phyloP scores from a whole-genome alignment of 2,113 vertebrate genomes.

The Dissostichus mawsoni region DNA sequence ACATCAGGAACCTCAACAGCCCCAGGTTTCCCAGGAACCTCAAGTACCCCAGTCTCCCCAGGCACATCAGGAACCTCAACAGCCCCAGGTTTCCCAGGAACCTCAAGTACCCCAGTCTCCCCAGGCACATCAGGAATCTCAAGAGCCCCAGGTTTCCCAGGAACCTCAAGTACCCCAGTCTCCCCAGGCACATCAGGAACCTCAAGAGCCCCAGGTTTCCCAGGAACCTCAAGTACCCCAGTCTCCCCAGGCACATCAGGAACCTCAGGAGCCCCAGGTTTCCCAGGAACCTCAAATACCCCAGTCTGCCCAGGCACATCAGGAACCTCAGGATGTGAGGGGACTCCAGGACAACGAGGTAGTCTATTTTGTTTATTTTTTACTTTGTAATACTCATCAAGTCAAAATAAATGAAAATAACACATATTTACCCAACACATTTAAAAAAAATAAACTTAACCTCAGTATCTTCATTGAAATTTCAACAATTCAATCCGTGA shows the following conservation, averaged over 20 bases:
- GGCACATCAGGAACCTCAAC: too few species aligned
- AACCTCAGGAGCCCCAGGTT: constrained; percentile 1
- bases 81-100: too few species aligned
- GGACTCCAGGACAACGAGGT: constrained; percentile 66
- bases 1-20: neutral
- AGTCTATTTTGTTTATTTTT: constrained; percentile 15
- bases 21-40: neutral
- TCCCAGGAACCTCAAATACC: too few species aligned
- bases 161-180: too few species aligned
- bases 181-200: neutral
- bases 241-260: neutral
- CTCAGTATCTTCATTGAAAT: neutral
- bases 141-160: neutral
- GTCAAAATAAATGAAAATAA: neutral
- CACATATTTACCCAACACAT: neutral
- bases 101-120: neutral
- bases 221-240: neutral
- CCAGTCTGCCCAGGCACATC: too few species aligned
- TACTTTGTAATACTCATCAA: neutral
- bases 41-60: too few species aligned
- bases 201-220: too few species aligned
- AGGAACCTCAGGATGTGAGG: neutral
- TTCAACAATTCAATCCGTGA: neutral
- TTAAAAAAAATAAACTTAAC: neutral
- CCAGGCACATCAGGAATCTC: constrained; percentile 7